Evolutionary conservation across 2,888 invertebrate genomes (phyloP).

Genomic region (Hipparchia sbordonii): DNA sequence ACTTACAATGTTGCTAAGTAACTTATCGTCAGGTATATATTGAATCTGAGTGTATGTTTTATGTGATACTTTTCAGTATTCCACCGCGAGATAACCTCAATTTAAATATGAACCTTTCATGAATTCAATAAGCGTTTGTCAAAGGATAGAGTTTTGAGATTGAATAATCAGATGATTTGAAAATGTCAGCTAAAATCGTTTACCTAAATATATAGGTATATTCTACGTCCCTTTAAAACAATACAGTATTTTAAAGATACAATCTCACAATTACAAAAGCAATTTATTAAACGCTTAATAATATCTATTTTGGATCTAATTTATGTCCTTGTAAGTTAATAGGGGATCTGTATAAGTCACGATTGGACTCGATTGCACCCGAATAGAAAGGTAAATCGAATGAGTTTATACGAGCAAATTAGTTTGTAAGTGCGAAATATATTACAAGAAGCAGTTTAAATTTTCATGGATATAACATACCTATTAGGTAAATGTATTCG

Average conservation of each 20-base stretch:
- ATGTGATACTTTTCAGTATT: no score
- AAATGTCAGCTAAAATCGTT: no score
- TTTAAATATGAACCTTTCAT: no score
- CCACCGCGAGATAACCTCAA: no score
- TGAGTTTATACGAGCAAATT: constrained; percentile 29
- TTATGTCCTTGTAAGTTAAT: constrained; percentile 31
- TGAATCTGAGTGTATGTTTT: no score
- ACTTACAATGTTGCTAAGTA: no score
- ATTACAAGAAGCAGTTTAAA: constrained; percentile 5
- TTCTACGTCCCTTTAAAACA: background rate
- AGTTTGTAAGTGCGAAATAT: constrained; percentile 20
- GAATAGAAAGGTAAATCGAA: constrained; percentile 39
- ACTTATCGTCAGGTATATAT: no score
- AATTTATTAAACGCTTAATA: constrained; percentile 15
- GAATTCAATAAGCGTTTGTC: no score
- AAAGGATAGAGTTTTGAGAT: no score
- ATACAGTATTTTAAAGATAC: constrained; percentile 1
- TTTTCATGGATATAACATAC: background rate
- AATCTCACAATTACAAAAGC: constrained; percentile 3
- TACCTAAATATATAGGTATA: background rate
- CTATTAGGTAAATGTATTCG: background rate
- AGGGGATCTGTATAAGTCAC: constrained; percentile 34
- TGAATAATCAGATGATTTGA: no score
- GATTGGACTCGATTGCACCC: constrained; percentile 33
- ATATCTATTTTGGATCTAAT: constrained; percentile 20